Conservation (phyloP, 2,888 invertebrate genomes). For the Drosophila cognata region DNA sequence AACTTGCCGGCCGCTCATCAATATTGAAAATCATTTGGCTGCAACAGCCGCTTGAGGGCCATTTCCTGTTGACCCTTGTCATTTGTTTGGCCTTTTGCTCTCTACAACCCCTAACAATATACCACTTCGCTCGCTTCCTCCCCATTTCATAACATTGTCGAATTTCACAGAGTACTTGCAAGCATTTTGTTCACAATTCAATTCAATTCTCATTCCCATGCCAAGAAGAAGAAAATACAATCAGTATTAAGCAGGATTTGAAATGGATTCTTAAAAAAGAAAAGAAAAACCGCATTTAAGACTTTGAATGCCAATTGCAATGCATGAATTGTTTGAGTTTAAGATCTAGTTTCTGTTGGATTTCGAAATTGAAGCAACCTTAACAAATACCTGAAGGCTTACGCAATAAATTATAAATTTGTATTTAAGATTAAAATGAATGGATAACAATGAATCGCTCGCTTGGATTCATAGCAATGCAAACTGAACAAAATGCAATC, state of each 20-base stretch:
- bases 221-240: background rate
- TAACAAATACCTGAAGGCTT: background rate
- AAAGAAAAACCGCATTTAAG: background rate
- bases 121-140: too few relatives aligned
- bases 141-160: background rate
- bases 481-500: background rate
- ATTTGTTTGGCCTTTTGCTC: constrained; percentile 38
- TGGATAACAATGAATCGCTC: background rate
- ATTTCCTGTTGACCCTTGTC: constrained; percentile 62
- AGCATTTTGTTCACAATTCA: constrained; percentile 25
- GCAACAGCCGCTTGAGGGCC: constrained; percentile 55
- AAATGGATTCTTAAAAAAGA: background rate
- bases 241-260: too few relatives aligned
- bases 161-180: constrained; percentile 13
- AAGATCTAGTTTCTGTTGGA: background rate
- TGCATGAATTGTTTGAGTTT: background rate
- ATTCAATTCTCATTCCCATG: constrained; percentile 9
- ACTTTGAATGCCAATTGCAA: background rate
- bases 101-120: background rate
- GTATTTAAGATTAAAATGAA: background rate
- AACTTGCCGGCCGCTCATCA: constrained; percentile 50
- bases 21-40: constrained; percentile 71
- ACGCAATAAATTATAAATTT: background rate
- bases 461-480: background rate
- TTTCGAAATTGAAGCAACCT: background rate